A percentile compares a stretch with the other conserved stretches of the same genome.
Evolutionary conservation across 2,888 invertebrate species (phyloP).

Genomic region (Ormyrus pomaceus): DNA sequence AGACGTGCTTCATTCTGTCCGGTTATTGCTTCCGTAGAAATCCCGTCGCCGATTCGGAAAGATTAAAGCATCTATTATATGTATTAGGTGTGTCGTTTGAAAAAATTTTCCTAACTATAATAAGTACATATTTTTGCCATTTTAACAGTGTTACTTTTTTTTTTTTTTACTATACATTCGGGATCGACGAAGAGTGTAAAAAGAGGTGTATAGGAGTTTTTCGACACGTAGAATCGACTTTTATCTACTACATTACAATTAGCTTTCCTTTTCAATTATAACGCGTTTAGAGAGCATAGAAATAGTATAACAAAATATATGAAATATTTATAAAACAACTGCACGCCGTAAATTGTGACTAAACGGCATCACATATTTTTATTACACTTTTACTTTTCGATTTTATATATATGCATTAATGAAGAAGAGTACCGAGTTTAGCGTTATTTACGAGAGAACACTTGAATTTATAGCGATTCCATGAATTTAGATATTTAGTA

Average conservation of each 20-base stretch:
- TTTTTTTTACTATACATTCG: constrained; percentile 38
- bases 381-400: background rate
- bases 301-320: constrained; percentile 76
- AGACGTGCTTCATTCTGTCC: constrained; percentile 30
- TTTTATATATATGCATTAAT: background rate
- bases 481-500: background rate
- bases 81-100: constrained; percentile 6
- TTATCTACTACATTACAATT: constrained; percentile 45
- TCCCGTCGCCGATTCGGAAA: constrained; percentile 33
- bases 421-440: too few species aligned
- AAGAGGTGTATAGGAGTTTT: constrained; percentile 45
- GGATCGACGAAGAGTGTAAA: constrained; percentile 54
- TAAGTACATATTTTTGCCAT: constrained; percentile 25
- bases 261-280: constrained; percentile 45
- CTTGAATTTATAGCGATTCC: background rate
- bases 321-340: constrained; percentile 73
- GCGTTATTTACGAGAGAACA: background rate
- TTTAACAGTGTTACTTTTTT: constrained; percentile 18
- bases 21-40: constrained; percentile 42
- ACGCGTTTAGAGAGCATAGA: constrained; percentile 68
- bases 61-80: constrained; percentile 40
- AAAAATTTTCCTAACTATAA: constrained; percentile 16
- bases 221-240: constrained; percentile 49
- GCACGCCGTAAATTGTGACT: constrained; percentile 66
- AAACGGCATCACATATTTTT: constrained; percentile 44